These are phyloP conservation scores for Grammomys surdaster DNA, from an alignment of 2,113 vertebrate genomes.

Conservation along the genomic window DNA sequence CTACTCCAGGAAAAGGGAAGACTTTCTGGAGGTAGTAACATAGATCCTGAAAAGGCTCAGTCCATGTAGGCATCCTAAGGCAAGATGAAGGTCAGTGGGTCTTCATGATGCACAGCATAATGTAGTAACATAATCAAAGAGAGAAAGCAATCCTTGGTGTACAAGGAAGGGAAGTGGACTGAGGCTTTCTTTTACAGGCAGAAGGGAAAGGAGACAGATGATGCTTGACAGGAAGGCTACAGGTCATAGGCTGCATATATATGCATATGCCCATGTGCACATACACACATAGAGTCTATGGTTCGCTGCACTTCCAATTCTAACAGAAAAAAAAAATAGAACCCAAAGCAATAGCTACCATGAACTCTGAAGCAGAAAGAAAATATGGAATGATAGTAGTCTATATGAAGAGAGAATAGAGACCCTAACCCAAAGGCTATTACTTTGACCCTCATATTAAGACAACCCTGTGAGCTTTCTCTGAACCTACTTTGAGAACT, in stretches of 20 bases:
- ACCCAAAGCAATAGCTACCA: slow-evolving; percentile 15
- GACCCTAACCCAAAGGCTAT: neutral
- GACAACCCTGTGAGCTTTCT: neutral
- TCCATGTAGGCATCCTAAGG: neutral
- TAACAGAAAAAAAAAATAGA: neutral
- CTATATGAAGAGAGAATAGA: neutral
- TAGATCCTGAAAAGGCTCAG: neutral
- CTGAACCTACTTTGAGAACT: neutral
- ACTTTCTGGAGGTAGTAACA: neutral
- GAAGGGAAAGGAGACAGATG: neutral
- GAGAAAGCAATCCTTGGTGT: neutral
- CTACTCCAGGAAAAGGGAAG: neutral
- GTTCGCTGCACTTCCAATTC: neutral
- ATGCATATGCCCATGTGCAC: neutral
- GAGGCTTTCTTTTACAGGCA: neutral
- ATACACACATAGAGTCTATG: neutral
- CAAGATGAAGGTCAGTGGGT: neutral
- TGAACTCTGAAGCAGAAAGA: neutral
- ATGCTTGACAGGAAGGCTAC: neutral
- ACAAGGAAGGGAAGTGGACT: neutral
- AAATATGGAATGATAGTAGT: neutral
- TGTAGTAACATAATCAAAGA: neutral
- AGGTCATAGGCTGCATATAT: neutral
- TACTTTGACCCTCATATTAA: neutral
- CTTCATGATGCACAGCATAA: neutral